Base-by-base conservation (phyloP, 2,113 vertebrate species). In the Neogale vison region DNA sequence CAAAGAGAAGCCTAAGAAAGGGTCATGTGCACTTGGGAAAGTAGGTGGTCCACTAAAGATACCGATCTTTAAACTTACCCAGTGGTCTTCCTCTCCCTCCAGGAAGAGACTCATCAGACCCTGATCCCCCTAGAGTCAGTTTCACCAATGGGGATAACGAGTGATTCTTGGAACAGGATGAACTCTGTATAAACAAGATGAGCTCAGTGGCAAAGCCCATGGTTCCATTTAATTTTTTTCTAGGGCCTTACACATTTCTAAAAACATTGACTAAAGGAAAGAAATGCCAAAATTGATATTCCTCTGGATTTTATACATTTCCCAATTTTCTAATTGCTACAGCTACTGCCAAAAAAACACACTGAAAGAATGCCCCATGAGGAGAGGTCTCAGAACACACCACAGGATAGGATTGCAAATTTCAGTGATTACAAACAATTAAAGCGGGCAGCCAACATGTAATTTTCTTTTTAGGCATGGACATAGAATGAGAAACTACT, bases 381-480 rank as follows among this genome's bases (percentile, higher is more conserved):
- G 84, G 95, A 90, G 94, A 97, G 97, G 97, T 97, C 96, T 98
- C 71, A 74, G 97, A 98, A 86, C 94, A 96, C 94, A 95, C 97
- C 97, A 94, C 97, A 97, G 97, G 97, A 96, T 20, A 63, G 94
- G 94, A 95, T 18, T 97, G 97, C 96, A 98, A 98, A 98, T 98
- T 96, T 97, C 96, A 97, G 97, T 97, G 97, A 98, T 98, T 98
- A 97, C 96, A 98, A 97, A 98, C 96, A 98, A 98, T 98, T 97
- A 98, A 95, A 97, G 93, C 13, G 52, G 93, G 96, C 96, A 85
- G 96, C 96, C 97, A 98, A 98, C 97, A 93, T 98, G 96, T 96
- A 97, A 98, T 98, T 98, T 98, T 97, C 97, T 93, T 98, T 96
- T 98, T 96, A 98, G 96, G 88, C 97, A 98, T 88, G 97, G 97